Evolutionary conservation across 2,888 invertebrate species (phyloP).

Genomic region (Synanthedon andrenaeformis): DNA sequence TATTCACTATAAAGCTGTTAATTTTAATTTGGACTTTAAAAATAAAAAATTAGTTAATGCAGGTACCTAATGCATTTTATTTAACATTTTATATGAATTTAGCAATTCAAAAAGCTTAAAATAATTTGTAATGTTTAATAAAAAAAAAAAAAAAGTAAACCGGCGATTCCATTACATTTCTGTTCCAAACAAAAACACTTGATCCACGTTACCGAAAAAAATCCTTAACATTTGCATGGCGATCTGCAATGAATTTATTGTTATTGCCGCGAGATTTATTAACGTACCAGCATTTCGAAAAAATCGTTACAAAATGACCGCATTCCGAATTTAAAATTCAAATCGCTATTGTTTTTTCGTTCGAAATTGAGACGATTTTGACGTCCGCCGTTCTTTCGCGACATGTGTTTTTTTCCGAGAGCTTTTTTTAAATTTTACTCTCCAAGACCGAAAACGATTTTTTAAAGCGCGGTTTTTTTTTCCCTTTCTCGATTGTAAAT

Average conservation of each 20-base stretch:
- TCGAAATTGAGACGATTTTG: slow-evolving; percentile 67
- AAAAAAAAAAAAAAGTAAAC: neutral
- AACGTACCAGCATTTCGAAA: slow-evolving; percentile 48
- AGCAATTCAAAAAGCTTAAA: too few relatives aligned
- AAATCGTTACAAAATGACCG: slow-evolving; percentile 59
- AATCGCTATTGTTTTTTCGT: slow-evolving; percentile 60
- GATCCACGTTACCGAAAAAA: slow-evolving; percentile 52
- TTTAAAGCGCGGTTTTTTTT: slow-evolving; percentile 16
- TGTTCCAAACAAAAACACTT: slow-evolving; percentile 38
- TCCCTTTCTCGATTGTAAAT: slow-evolving; percentile 41
- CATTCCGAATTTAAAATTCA: slow-evolving; percentile 61
- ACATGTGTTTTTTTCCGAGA: slow-evolving; percentile 39
- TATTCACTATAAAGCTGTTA: too few relatives aligned
- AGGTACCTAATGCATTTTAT: too few relatives aligned
- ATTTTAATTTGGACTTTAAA: too few relatives aligned
- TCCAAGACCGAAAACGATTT: slow-evolving; percentile 6
- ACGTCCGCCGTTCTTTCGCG: slow-evolving; percentile 44
- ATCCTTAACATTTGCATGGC: slow-evolving; percentile 65
- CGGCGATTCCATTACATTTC: slow-evolving; percentile 23
- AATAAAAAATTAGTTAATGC: too few relatives aligned
- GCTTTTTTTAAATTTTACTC: neutral
- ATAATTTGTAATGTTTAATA: too few relatives aligned
- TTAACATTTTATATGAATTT: too few relatives aligned
- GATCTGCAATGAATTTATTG: slow-evolving; percentile 69
- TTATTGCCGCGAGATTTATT: slow-evolving; percentile 68